Evolutionary conservation across 2,888 invertebrate genomes (phyloP).

Genomic region (Dolomedes plantarius): DNA sequence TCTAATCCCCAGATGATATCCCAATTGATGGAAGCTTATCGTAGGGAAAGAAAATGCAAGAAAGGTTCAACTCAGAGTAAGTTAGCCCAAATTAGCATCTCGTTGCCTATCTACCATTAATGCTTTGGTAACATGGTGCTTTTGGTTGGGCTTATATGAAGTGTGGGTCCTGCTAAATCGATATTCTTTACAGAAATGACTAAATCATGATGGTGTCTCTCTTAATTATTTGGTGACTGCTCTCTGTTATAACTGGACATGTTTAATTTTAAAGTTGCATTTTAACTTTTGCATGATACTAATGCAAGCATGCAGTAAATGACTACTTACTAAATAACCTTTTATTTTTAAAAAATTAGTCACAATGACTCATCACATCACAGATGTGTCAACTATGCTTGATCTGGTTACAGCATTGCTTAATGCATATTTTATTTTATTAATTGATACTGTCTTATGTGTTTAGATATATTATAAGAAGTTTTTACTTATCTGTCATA

Average conservation of each 20-base stretch:
- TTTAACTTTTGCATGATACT: conserved; percentile 35
- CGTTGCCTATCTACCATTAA: conserved; percentile 33
- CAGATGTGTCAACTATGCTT: too few relatives aligned
- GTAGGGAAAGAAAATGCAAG: conserved; percentile 76
- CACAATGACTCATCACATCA: too few relatives aligned
- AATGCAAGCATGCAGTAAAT: conserved; percentile 10
- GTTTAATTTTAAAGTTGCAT: background rate
- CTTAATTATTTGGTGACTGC: conserved; percentile 36
- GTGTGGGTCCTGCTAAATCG: conserved; percentile 17
- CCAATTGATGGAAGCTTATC: conserved; percentile 78
- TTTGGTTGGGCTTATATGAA: conserved; percentile 19
- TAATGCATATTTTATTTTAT: too few relatives aligned
- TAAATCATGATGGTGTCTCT: background rate
- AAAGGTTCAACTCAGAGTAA: conserved; percentile 70
- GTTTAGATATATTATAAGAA: too few relatives aligned
- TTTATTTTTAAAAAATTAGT: too few relatives aligned
- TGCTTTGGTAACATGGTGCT: conserved; percentile 49
- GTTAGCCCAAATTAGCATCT: conserved; percentile 40
- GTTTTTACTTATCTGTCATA: too few relatives aligned
- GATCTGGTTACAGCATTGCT: too few relatives aligned
- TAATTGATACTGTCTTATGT: too few relatives aligned
- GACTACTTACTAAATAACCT: conserved; percentile 19
- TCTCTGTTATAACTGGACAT: conserved; percentile 46
- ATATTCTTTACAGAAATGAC: conserved; percentile 8
- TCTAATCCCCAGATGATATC: conserved; percentile 77